Base-by-base conservation (phyloP, 1,140 invertebrate genomes). In the Chelonus insularis region DNA sequence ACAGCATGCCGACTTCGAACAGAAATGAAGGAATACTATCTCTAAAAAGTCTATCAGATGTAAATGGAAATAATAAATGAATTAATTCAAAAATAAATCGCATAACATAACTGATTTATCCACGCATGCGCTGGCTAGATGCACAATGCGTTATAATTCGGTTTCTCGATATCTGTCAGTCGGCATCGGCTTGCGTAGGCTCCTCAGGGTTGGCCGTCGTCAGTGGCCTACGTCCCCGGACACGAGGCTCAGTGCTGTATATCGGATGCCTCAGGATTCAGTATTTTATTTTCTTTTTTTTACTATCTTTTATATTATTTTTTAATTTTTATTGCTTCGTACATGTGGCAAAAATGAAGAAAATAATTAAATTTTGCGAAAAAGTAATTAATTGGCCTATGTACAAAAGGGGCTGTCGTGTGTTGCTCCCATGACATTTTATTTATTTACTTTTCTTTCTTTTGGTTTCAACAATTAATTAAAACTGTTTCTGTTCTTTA, bases 211-310 rank as follows among this genome's bases (percentile, higher is more conserved):
- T 75, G 79, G 68, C 78, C 79, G 79, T 80, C 79, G 78, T 81
- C 79, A 78, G 78, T 82, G 80, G 78, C 50, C 76, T 68, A 70
- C 69, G 74, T 81, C 80, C 83, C 83, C 84, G 82, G 82, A 83
- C 82, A 82, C 83, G 83, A 81, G 78, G 79, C 81, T 81, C 78
- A 84, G 83, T 84, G 78, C 82, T 80, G 83, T 83, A 83, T 85
- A 80, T 85, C 80, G 76, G 77, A 80, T 74, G 76, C 73, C 72
- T 64, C 73, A 68, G 57, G 64, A 57, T 57, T 65, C 23, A 48
- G 54, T 55, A 68, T 55, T 64, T 68, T 62, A 63, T 67, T 70
- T 68, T 67, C 39, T 67, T 63, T 68, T 60, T 66, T 47, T 62
- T 36, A 50, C 21, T 47, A 9, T 65, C 21, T 14, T 25, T 34